Percentiles rank a stretch among this genome's conserved stretches.
These are phyloP conservation scores for Fabriciana adippe DNA, from an alignment of 2,888 invertebrate species.

Conservation along the genomic window DNA sequence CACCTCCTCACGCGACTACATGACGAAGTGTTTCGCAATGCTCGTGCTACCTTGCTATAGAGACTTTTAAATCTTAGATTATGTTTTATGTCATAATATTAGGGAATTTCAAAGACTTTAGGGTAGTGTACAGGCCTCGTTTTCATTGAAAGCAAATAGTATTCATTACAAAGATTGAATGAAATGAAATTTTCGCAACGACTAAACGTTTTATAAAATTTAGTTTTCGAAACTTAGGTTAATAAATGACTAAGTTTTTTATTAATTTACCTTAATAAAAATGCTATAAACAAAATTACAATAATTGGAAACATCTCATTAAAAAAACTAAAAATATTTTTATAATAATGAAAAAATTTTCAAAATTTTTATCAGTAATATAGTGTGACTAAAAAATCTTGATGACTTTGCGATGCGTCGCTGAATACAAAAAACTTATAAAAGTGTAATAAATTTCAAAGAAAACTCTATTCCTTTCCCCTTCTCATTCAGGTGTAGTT, in stretches of 20 bases:
- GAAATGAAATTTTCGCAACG: no score
- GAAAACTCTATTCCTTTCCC: constrained; percentile 32
- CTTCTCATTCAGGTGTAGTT: constrained; percentile 33
- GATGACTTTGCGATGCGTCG: neutral
- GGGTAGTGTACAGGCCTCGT: neutral
- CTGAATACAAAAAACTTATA: constrained; percentile 21
- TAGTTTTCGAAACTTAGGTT: no score
- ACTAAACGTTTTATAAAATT: no score
- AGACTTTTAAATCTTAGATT: constrained; percentile 31
- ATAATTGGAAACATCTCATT: no score
- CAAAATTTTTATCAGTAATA: neutral
- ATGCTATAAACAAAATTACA: no score
- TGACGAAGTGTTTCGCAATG: constrained; percentile 59
- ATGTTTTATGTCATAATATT: constrained; percentile 39
- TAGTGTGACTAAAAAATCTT: neutral
- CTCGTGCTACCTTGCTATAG: constrained; percentile 39
- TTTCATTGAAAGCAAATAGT: no score
- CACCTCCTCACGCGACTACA: constrained; percentile 65
- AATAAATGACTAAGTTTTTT: no score
- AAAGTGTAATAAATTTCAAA: constrained; percentile 33
- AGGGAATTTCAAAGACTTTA: constrained; percentile 10
- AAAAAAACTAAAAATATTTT: no score
- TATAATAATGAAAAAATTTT: neutral
- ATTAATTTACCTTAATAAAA: no score
- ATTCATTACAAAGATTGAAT: no score